Conservation (phyloP, 1,140 invertebrate species). For the Micrasema minimum region DNA sequence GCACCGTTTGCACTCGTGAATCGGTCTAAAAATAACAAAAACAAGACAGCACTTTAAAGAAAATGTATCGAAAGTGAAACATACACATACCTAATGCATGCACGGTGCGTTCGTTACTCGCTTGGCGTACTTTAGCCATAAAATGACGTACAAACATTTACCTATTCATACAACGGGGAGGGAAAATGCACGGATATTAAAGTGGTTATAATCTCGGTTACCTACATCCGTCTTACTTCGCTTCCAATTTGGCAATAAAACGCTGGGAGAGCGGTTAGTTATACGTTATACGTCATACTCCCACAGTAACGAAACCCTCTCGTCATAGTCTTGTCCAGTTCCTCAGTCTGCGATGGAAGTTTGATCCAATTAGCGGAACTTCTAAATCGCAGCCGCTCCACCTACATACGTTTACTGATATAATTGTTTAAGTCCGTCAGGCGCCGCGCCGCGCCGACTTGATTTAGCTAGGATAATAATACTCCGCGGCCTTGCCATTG, state of each 20-base stretch:
- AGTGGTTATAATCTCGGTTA: not conserved
- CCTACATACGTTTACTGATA: not conserved
- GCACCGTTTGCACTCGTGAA: not conserved
- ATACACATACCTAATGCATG: not conserved
- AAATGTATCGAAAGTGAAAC: conserved; percentile 1
- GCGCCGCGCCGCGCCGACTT: conserved; percentile 4
- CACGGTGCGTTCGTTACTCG: not conserved
- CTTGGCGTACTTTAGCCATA: not conserved
- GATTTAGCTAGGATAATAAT: not conserved
- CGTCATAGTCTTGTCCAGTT: not conserved
- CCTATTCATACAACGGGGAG: not conserved
- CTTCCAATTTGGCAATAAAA: not conserved
- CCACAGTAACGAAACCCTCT: not conserved
- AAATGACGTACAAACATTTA: not conserved
- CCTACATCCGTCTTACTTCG: not conserved
- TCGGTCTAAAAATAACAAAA: not conserved
- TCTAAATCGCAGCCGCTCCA: not conserved
- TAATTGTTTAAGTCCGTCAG: not conserved
- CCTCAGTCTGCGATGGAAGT: not conserved
- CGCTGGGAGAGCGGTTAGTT: not conserved
- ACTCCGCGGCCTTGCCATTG: not conserved
- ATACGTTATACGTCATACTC: not conserved
- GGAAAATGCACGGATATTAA: not conserved
- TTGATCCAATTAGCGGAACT: not conserved
- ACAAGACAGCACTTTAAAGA: conserved; percentile 1